Evolutionary conservation across 2,888 invertebrate species (phyloP).

Genomic region (Elegia similella): DNA sequence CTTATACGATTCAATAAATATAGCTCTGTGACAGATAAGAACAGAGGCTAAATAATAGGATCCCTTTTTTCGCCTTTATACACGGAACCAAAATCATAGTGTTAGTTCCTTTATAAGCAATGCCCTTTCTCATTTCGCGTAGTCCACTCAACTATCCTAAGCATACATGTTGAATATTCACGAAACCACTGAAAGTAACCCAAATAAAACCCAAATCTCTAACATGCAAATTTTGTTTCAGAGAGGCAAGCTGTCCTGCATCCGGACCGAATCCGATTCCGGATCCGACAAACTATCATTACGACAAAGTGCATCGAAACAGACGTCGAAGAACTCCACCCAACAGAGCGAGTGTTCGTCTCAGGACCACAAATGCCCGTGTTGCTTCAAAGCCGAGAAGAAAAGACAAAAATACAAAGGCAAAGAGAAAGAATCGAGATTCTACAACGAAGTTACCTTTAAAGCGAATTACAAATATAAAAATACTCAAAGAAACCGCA

Average conservation of each 20-base stretch:
- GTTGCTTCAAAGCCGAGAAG: conserved; percentile 64
- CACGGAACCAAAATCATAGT: too few relatives aligned
- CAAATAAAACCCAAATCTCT: background rate
- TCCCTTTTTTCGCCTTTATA: too few relatives aligned
- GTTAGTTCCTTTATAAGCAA: too few relatives aligned
- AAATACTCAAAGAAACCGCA: conserved; percentile 63
- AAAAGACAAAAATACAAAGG: conserved; percentile 45
- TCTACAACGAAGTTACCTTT: conserved; percentile 68
- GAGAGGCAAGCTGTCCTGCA: conserved; percentile 69
- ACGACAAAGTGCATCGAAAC: conserved; percentile 64
- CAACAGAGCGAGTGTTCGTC: conserved; percentile 62
- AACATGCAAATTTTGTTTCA: conserved; percentile 51
- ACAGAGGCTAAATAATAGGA: too few relatives aligned
- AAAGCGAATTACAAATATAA: conserved; percentile 72
- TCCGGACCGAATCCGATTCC: conserved; percentile 73
- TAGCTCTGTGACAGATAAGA: too few relatives aligned
- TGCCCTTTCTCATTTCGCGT: too few relatives aligned
- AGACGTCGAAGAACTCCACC: conserved; percentile 55
- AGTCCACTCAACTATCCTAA: background rate
- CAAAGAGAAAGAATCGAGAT: conserved; percentile 59
- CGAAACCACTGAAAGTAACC: background rate
- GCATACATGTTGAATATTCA: background rate
- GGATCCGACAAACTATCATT: conserved; percentile 70
- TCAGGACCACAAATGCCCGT: conserved; percentile 69
- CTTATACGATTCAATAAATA: too few relatives aligned